Evolutionary conservation across 2,797 vertebrate genomes (phyloP), one percentile per base, ranked within the genome.

Genomic region (Buphagus erythrorhynchus): DNA sequence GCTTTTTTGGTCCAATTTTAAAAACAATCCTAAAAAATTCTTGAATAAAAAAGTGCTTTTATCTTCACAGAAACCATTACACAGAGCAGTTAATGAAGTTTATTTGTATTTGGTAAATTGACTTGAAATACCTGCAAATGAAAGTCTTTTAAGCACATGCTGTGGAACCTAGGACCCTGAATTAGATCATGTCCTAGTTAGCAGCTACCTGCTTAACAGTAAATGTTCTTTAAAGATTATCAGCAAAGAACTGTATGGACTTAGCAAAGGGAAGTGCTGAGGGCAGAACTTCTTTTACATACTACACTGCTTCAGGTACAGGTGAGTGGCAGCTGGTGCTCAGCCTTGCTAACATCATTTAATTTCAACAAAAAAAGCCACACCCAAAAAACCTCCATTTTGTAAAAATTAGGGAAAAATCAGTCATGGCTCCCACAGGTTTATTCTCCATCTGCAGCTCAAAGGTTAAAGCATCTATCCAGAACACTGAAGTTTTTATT

Each of bases 311-410:
- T 77, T 35, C 13, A 40, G 54, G 40, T 55, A 46, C 20, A 43
- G 58, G 40, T 43, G 26, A 61, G 35, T 28, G 45, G 40, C 19
- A 92, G 16, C 71, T n/a, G 7, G 4, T 73, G 21, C 48, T 84
- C 36, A 48, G 49, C 31, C 24, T 61, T 51, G 29, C 5, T 25
- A 73, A 22, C 28, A 55, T 24, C 0, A 42, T 42, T 74, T 82
- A 2, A 5, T 54, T 71, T 61, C 16, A 9, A 46, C 40, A 48
- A 71, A 73, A 73, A 48, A 42, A 26, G 4, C 10, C 36, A 36
- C 31, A 3, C 5, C 2, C 17, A 1, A 19, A 76, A 16, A 8
- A 3, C 2, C 3, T 16, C 10, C 13, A 5, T 36, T 63, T 31
- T 75, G 16, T 52, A 52, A 73, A 77, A 83, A 14, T 5, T 5